Evolutionary conservation across 2,888 invertebrate genomes (phyloP).

Genomic region (Hybos culiciformis): DNA sequence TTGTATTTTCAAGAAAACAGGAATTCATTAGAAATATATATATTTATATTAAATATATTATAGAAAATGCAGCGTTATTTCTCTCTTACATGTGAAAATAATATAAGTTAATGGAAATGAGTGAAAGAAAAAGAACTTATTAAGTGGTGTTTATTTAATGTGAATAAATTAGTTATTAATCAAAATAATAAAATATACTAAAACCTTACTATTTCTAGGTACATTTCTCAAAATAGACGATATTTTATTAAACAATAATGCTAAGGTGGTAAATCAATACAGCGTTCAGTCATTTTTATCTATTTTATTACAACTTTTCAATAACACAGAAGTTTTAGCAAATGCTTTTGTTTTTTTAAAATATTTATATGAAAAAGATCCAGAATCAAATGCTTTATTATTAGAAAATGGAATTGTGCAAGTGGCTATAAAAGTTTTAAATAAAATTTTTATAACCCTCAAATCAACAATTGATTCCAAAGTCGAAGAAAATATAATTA

Average conservation of each 20-base stretch:
- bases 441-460: conserved; percentile 23
- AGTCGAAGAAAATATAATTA: conserved; percentile 25
- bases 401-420: conserved; percentile 31
- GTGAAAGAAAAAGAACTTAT: no score
- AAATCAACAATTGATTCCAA: conserved; percentile 18
- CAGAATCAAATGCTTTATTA: conserved; percentile 22
- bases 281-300: conserved; percentile 29
- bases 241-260: neutral
- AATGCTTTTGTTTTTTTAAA: conserved; percentile 18
- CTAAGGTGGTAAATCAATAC: conserved; percentile 24
- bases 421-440: conserved; percentile 28
- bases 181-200: no score
- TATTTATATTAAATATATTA: no score
- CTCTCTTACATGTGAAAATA: no score
- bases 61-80: no score
- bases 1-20: no score
- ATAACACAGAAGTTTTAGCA: conserved; percentile 17
- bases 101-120: no score
- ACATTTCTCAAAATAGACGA: neutral
- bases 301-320: conserved; percentile 23
- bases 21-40: no score
- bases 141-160: no score
- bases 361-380: conserved; percentile 17
- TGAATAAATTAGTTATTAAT: no score
- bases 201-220: no score